Percentiles rank a stretch among this genome's conserved stretches.
Evolutionary conservation across 2,797 vertebrate species (phyloP).

Genomic region (Falco concolor): DNA sequence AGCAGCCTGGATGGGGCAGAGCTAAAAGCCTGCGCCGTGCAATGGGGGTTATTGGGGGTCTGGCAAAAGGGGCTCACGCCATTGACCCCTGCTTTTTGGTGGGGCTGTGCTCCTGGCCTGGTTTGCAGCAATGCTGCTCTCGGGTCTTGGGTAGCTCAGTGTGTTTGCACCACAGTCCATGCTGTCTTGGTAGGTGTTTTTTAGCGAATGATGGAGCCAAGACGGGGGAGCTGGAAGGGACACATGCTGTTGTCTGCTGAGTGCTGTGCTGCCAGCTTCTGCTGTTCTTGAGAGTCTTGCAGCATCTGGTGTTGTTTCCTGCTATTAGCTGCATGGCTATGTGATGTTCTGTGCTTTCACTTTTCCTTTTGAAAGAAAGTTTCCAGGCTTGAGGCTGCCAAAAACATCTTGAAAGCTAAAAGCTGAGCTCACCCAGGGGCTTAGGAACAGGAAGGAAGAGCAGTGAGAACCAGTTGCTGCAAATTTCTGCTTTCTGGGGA

Average conservation of each 20-base stretch:
- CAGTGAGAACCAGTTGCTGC: background rate
- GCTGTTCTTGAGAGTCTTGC: background rate
- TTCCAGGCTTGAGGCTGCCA: background rate
- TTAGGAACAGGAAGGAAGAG: background rate
- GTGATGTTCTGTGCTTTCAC: background rate
- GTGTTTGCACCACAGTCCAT: accelerated
- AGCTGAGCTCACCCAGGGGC: background rate
- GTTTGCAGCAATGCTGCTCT: background rate
- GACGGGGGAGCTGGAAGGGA: background rate
- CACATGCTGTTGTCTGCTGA: accelerated
- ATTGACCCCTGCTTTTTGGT: background rate
- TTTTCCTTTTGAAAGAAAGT: background rate
- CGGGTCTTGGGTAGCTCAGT: accelerated
- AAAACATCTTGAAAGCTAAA: background rate
- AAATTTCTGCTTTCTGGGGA: background rate
- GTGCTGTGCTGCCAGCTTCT: background rate
- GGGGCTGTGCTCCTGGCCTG: background rate
- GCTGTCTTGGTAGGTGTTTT: background rate
- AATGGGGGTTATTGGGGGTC: accelerated
- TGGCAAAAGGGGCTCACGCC: background rate
- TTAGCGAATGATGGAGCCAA: background rate
- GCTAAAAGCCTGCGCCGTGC: background rate
- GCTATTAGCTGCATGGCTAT: background rate
- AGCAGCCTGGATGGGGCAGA: background rate
- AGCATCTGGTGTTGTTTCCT: background rate